Percentiles rank a stretch among this genome's conserved stretches.
These are phyloP conservation scores for Diplodus puntazzo DNA, from an alignment of 2,797 vertebrate genomes.

Conservation along the genomic window DNA sequence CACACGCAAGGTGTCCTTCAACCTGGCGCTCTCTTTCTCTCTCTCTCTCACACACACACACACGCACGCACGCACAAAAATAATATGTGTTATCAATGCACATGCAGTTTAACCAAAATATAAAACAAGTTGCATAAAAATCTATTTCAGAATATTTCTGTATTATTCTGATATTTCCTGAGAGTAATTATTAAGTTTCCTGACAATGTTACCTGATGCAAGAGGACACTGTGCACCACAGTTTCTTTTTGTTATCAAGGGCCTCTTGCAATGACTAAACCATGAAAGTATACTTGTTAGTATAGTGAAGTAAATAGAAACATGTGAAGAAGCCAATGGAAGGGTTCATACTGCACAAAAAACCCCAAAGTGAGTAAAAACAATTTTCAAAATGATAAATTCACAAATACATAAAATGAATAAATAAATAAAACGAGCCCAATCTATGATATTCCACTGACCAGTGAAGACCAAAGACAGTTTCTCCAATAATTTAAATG, in stretches of 20 bases:
- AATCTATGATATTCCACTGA: constrained; percentile 7
- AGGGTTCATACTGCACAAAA: neutral
- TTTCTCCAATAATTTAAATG: constrained; percentile 31
- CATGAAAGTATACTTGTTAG: neutral
- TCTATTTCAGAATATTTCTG: neutral
- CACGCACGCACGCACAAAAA: constrained; percentile 27
- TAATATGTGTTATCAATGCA: too few species aligned
- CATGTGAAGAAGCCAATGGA: too few species aligned
- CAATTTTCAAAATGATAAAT: neutral
- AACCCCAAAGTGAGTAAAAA: neutral
- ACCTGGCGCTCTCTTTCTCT: neutral
- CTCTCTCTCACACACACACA: constrained; percentile 21
- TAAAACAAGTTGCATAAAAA: neutral
- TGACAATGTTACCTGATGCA: neutral
- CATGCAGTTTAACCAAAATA: too few species aligned
- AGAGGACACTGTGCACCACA: neutral
- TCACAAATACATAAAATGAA: neutral
- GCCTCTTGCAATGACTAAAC: neutral
- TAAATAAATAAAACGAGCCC: neutral
- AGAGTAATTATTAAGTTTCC: neutral
- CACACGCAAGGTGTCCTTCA: constrained; percentile 15
- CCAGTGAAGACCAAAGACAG: neutral
- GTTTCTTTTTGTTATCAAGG: too few species aligned
- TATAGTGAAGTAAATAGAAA: neutral
- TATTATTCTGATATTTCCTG: neutral